A percentile compares a stretch with the other conserved stretches of the same genome.
Conservation (phyloP, 2,113 vertebrate genomes). For the Oncorhynchus gorbuscha region DNA sequence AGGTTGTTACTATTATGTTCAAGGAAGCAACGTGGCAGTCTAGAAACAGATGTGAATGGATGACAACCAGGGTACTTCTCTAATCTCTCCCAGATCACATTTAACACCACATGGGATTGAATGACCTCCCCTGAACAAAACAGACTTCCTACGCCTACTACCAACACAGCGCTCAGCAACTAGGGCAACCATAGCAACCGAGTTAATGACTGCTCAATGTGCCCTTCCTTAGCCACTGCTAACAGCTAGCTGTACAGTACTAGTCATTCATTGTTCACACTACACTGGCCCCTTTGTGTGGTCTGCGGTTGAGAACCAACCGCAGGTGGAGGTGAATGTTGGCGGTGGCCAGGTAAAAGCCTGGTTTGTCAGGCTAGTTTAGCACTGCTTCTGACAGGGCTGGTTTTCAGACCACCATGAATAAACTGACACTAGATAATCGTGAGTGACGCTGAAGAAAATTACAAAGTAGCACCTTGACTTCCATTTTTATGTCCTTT, state of each 20-base stretch:
- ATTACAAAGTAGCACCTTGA: neutral
- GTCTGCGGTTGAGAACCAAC: neutral
- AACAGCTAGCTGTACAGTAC: conserved; percentile 15
- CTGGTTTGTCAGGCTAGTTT: neutral
- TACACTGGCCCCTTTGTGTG: conserved; percentile 39
- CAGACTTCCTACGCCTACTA: conserved; percentile 4
- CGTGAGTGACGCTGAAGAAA: neutral
- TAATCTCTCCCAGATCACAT: neutral
- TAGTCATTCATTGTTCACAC: conserved; percentile 1
- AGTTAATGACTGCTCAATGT: neutral
- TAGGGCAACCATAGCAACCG: conserved; percentile 33
- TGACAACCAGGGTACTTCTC: neutral
- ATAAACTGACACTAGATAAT: neutral
- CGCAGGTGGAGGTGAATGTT: neutral
- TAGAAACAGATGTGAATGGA: neutral
- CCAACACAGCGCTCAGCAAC: neutral
- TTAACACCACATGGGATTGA: too few species aligned
- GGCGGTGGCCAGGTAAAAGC: neutral
- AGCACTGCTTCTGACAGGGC: too few species aligned
- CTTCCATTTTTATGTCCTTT: neutral
- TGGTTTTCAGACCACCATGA: neutral
- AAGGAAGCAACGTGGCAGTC: neutral
- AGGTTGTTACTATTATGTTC: neutral
- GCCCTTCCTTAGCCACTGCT: neutral
- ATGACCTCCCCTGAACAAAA: neutral